phyloP scores from a whole-genome alignment of 2,888 invertebrate species.

The Lissocephala sabroskyi region DNA sequence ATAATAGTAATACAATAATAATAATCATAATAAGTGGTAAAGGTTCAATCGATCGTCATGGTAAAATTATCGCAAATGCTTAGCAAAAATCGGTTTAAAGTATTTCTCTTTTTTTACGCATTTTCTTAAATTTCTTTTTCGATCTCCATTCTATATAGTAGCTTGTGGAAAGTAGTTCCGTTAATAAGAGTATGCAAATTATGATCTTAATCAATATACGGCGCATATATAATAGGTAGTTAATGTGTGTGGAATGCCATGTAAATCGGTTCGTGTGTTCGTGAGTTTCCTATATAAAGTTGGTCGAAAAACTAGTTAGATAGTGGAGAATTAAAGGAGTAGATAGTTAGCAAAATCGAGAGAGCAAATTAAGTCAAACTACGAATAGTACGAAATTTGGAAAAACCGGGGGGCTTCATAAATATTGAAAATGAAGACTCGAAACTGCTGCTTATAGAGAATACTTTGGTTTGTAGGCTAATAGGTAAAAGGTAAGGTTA shows the following conservation, averaged over 20 bases:
- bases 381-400: no score
- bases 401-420: no score
- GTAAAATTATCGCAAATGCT: constrained; percentile 41
- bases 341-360: no score
- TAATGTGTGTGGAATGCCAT: constrained; percentile 45
- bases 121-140: constrained; percentile 13
- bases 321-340: no score
- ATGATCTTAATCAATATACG: constrained; percentile 58
- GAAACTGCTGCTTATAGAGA: no score
- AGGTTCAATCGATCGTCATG: constrained; percentile 24
- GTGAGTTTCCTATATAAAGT: constrained; percentile 15
- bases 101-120: constrained; percentile 13
- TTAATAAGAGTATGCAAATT: constrained; percentile 53
- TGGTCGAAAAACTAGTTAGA: no score
- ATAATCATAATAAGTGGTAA: constrained; percentile 22
- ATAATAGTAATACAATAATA: constrained; percentile 9
- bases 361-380: no score
- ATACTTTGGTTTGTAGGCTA: no score
- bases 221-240: constrained; percentile 46
- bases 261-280: constrained; percentile 26
- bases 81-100: constrained; percentile 34
- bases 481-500: no score
- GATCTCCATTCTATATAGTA: constrained; percentile 38
- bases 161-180: constrained; percentile 42
- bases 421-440: no score